Percentiles rank a stretch among this genome's conserved stretches.
Conservation (phyloP, 2,888 invertebrate species). For the Teleogryllus oceanicus region DNA sequence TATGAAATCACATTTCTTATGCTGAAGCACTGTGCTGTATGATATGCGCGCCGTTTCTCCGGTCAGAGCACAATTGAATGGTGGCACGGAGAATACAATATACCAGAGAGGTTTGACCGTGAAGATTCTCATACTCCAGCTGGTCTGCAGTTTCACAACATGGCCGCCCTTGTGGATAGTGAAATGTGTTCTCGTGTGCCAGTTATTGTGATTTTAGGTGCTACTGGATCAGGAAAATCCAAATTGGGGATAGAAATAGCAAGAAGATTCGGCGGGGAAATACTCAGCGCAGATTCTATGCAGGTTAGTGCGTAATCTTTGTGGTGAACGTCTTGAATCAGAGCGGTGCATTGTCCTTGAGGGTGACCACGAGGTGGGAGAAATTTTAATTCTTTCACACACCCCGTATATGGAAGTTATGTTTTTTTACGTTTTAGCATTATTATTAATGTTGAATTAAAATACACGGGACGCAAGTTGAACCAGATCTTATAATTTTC, state of each 20-base stretch:
- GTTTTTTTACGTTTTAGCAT: not conserved
- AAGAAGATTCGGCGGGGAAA: constrained; percentile 78
- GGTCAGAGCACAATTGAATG: not conserved
- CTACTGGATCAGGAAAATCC: constrained; percentile 97
- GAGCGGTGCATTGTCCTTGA: constrained; percentile 18
- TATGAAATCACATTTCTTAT: too few relatives aligned
- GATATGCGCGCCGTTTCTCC: constrained; percentile 5
- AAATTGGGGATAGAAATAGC: constrained; percentile 91
- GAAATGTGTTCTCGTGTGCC: constrained; percentile 58
- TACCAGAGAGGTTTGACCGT: not conserved
- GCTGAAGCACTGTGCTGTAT: not conserved
- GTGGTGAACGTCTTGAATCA: not conserved
- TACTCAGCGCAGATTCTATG: constrained; percentile 98
- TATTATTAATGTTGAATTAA: not conserved
- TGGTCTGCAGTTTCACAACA: constrained; percentile 26
- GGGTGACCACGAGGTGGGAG: not conserved
- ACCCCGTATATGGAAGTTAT: not conserved
- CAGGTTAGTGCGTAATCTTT: constrained; percentile 63
- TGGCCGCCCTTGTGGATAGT: constrained; percentile 29
- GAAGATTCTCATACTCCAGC: constrained; percentile 26
- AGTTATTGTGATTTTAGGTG: constrained; percentile 86
- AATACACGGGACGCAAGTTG: not conserved
- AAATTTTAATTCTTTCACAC: not conserved
- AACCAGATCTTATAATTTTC: not conserved
- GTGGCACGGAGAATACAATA: not conserved